A percentile compares a stretch with the other conserved stretches of the same genome.
Conservation (phyloP, 2,888 invertebrate genomes). For the Xestobium rufovillosum region DNA sequence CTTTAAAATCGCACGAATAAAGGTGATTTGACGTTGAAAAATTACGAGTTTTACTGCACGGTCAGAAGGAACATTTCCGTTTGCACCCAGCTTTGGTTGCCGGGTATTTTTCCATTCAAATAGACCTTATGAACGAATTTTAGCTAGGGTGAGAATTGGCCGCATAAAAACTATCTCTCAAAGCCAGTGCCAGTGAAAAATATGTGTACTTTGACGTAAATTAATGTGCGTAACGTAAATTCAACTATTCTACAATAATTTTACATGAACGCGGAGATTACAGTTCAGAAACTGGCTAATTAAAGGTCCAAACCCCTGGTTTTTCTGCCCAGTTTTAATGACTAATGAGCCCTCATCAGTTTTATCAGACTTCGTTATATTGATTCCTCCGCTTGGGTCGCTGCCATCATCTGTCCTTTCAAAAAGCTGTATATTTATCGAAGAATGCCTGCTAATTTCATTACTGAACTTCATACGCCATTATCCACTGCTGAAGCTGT, state of each 20-base stretch:
- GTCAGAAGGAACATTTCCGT: conserved; percentile 41
- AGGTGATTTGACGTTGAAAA: conserved; percentile 40
- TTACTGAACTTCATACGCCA: too few relatives aligned
- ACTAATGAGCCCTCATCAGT: conserved; percentile 34
- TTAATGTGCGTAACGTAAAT: conserved; percentile 46
- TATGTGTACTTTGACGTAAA: conserved; percentile 46
- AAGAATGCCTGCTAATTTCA: too few relatives aligned
- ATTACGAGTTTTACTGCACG: conserved; percentile 40
- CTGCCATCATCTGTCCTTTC: too few relatives aligned
- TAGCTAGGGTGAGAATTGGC: conserved; percentile 34
- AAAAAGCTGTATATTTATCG: too few relatives aligned
- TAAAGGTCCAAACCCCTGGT: conserved; percentile 27
- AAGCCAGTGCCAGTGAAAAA: conserved; percentile 44
- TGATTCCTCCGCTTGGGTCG: too few relatives aligned
- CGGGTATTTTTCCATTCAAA: conserved; percentile 43
- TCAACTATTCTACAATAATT: conserved; percentile 45
- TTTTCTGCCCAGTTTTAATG: conserved; percentile 23
- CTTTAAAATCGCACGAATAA: conserved; percentile 39
- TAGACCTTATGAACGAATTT: conserved; percentile 35
- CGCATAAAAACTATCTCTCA: conserved; percentile 46
- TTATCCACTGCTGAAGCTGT: too few relatives aligned
- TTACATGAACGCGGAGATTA: conserved; percentile 39
- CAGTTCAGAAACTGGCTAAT: conserved; percentile 32
- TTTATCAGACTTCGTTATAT: conserved; percentile 23
- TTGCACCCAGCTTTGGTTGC: conserved; percentile 27